Evolutionary conservation across 1,140 invertebrate species (phyloP).

Genomic region (Drosophila littoralis): DNA sequence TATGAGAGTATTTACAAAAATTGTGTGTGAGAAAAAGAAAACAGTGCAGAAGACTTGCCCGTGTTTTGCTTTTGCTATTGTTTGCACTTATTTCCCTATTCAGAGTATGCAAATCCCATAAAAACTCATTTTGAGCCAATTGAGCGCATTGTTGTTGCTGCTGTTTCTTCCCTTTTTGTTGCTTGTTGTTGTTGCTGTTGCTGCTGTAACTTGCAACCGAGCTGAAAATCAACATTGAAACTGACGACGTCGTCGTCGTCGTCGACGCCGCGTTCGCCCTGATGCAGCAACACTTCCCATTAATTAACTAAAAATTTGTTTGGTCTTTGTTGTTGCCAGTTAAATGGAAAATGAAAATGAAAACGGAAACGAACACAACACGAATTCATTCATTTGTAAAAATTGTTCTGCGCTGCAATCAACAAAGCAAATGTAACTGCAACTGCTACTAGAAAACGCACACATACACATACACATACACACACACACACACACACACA

Average conservation of each 20-base stretch:
- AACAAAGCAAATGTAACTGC: slow-evolving; percentile 42
- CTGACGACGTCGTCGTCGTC: not conserved
- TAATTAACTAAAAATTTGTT: slow-evolving; percentile 72
- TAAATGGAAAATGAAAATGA: slow-evolving; percentile 24
- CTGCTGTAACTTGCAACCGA: slow-evolving; percentile 35
- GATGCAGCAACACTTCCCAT: slow-evolving; percentile 16
- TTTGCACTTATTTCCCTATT: slow-evolving; percentile 71
- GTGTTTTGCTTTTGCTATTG: slow-evolving; percentile 47
- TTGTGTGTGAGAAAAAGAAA: slow-evolving; percentile 10
- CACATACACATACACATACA: too few relatives aligned
- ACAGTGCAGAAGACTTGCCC: slow-evolving; percentile 39
- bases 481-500: too few relatives aligned
- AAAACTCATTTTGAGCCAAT: slow-evolving; percentile 81
- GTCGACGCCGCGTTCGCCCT: slow-evolving; percentile 9
- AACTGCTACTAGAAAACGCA: slow-evolving; percentile 20
- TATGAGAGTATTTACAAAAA: slow-evolving; percentile 26
- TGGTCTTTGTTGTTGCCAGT: slow-evolving; percentile 50
- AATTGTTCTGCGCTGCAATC: slow-evolving; percentile 57
- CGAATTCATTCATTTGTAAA: slow-evolving; percentile 68
- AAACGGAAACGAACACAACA: slow-evolving; percentile 50
- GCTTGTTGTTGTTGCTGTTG: slow-evolving; percentile 15
- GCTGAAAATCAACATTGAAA: slow-evolving; percentile 56
- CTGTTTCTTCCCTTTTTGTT: not conserved
- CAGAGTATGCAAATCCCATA: slow-evolving; percentile 78
- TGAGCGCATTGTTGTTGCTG: slow-evolving; percentile 65